These are phyloP conservation scores for Narcine bancroftii DNA, from an alignment of 2,113 vertebrate species.

Conservation along the genomic window DNA sequence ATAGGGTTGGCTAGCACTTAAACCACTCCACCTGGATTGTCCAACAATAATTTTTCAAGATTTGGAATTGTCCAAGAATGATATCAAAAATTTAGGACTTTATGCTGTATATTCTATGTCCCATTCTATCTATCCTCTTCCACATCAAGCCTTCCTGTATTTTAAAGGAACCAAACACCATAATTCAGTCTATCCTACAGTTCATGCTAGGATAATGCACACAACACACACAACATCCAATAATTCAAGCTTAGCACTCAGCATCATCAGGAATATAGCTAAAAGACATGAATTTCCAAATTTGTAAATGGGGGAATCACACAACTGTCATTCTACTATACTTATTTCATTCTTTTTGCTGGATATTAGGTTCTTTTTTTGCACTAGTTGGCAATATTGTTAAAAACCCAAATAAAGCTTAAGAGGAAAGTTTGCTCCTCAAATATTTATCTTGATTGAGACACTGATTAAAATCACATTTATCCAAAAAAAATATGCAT, in stretches of 20 bases:
- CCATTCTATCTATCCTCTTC: not conserved
- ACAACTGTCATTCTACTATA: not conserved
- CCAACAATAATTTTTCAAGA: not conserved
- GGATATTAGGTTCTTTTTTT: not conserved
- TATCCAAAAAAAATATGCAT: not conserved
- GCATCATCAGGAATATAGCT: not conserved
- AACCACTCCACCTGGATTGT: not conserved
- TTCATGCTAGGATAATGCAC: not conserved
- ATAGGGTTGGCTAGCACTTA: not conserved
- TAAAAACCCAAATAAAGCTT: not conserved
- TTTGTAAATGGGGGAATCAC: not conserved
- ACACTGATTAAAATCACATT: not conserved
- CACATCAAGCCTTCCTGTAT: not conserved
- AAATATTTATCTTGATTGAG: not conserved
- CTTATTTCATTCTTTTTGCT: not conserved
- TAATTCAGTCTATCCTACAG: not conserved
- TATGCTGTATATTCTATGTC: not conserved
- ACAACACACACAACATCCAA: not conserved
- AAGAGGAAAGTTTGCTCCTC: not conserved
- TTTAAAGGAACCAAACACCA: not conserved
- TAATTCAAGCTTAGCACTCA: slow-evolving; percentile 16
- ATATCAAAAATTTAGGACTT: not conserved
- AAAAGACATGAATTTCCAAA: not conserved
- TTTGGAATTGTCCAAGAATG: not conserved
- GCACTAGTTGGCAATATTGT: not conserved